phyloP scores from a whole-genome alignment of 2,888 invertebrate species.

The Melanchra persicariae region DNA sequence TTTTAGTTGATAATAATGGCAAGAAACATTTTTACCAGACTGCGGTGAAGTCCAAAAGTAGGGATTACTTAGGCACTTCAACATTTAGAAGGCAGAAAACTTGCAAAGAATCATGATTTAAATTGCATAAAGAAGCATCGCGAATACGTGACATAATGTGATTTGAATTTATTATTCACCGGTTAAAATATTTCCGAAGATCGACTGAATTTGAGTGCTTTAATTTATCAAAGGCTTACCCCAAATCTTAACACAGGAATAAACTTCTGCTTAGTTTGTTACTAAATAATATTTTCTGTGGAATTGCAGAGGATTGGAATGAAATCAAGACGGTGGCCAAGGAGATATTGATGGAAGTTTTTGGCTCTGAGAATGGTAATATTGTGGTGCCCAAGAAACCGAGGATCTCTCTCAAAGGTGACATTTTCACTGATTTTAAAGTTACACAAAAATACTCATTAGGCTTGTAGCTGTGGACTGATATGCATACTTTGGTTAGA shows the following conservation, averaged over 20 bases:
- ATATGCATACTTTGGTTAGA: background rate
- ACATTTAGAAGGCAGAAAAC: no score
- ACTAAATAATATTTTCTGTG: background rate
- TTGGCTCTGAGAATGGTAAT: constrained; percentile 91
- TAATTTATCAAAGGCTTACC: background rate
- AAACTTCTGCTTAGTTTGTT: background rate
- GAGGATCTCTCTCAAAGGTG: constrained; percentile 95
- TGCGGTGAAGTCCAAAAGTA: no score
- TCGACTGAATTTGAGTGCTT: background rate
- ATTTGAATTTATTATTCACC: no score
- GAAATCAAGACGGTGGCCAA: constrained; percentile 94
- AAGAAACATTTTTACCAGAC: no score
- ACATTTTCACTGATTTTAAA: background rate
- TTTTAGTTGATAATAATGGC: no score
- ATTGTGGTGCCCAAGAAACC: constrained; percentile 90
- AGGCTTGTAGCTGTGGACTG: background rate
- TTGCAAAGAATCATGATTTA: no score
- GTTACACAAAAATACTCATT: constrained; percentile 67
- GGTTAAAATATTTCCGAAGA: no score
- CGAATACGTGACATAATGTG: no score
- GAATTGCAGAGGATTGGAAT: constrained; percentile 94
- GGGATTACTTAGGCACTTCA: no score
- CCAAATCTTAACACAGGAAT: background rate
- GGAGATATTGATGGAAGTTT: constrained; percentile 91
- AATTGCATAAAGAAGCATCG: no score